A percentile compares a stretch with the other conserved stretches of the same genome.
These are phyloP conservation scores for Spialia ferax DNA, from an alignment of 2,888 invertebrate species.

Conservation along the genomic window DNA sequence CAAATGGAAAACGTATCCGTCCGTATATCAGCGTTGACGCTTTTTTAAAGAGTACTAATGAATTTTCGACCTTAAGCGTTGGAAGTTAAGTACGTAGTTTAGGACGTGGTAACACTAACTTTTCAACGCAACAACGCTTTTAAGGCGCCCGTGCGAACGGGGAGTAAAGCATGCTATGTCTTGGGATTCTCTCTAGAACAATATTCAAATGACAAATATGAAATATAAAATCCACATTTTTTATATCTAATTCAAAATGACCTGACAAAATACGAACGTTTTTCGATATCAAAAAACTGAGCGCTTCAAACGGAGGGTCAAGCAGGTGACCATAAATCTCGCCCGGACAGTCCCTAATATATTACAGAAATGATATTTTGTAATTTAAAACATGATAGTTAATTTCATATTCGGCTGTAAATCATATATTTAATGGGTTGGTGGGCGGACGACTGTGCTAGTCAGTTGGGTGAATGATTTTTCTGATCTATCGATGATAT, in stretches of 20 bases:
- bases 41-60: too few relatives aligned
- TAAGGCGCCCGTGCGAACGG: too few relatives aligned
- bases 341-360: slow-evolving; percentile 56
- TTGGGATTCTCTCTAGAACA: too few relatives aligned
- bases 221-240: slow-evolving; percentile 3
- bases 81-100: too few relatives aligned
- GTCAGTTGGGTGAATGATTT: slow-evolving; percentile 32
- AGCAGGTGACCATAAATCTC: slow-evolving; percentile 58
- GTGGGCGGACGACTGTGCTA: slow-evolving; percentile 47
- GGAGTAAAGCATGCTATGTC: too few relatives aligned
- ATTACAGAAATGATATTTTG: slow-evolving; percentile 65
- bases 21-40: too few relatives aligned
- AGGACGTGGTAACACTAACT: too few relatives aligned
- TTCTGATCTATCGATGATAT: slow-evolving; percentile 10
- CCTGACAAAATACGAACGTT: slow-evolving; percentile 24
- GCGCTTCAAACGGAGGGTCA: slow-evolving; percentile 45
- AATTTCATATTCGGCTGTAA: slow-evolving; percentile 64
- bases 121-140: too few relatives aligned
- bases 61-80: too few relatives aligned
- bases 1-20: too few relatives aligned
- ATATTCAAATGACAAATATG: not conserved
- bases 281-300: slow-evolving; percentile 27
- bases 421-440: slow-evolving; percentile 60
- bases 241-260: slow-evolving; percentile 15
- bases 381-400: slow-evolving; percentile 70